Base-by-base conservation (phyloP, 2,888 invertebrate genomes). In the Halictus quadricinctus region DNA sequence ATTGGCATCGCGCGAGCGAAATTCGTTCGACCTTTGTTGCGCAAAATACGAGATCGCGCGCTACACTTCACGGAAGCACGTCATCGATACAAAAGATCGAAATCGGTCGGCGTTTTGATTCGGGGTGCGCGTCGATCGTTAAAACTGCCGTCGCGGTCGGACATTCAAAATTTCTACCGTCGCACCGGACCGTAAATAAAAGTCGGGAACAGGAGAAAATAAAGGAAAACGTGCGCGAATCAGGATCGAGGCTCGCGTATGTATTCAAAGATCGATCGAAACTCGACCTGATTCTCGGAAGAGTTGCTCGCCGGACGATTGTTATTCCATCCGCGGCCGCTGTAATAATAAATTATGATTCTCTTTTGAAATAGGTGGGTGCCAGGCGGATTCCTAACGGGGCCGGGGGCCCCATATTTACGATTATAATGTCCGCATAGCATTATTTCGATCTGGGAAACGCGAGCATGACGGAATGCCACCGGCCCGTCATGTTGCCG, bases 381-480 rank as follows among this genome's bases (percentile, higher is more conserved):
- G 91, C 90, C 90, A 90, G 88, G 86, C 87, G 91, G 92, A 93
- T 92, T 91, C 92, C 92, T 94, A 93, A 93, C 93, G 93, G 93
- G 90, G 88, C 87, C 88, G 84, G 36, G 48, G 86, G 86, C 90
- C 93, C 92, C 91, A 94, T 94, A 94, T 94, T 94, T 93, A 94
- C 92, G 93, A 94, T 94, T 93, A 94, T 94, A 93, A 94, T 93
- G 91, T 91, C 91, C 92, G 93, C 93, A 93, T 94, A 92, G 88
- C 94, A 94, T 94, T 94, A 94, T 94, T 94, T 93, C 93, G 93
- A 94, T 94, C 94, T 94, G 94, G 93, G 94, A 94, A 94, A 94
- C 93, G 90, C 93, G 92, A 94, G 93, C 94, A 94, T 94, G 94
- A 94, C 92, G 93, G 94, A 94, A 94, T 94, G 94, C 90, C 93